phyloP scores from a whole-genome alignment of 2,113 vertebrate genomes.

The Oreocharis arfaki region DNA sequence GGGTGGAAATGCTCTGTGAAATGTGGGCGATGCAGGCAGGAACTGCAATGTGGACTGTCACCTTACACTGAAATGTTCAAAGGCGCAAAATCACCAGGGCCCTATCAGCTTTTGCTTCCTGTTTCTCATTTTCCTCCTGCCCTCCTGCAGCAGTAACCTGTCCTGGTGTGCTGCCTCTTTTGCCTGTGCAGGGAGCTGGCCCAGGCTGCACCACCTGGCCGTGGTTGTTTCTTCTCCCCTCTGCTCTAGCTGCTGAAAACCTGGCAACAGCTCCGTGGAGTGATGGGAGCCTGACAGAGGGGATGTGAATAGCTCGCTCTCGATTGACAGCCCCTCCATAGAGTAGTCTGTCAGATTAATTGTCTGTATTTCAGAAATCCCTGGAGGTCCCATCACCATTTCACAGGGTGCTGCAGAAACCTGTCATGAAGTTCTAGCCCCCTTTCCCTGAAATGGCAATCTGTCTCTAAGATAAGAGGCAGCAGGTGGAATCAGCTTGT shows the following conservation, averaged over 20 bases:
- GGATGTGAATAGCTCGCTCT: background rate
- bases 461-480: background rate
- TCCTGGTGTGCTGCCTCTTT: background rate
- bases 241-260: background rate
- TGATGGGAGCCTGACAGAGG: constrained; percentile 9
- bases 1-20: background rate
- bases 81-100: background rate
- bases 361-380: constrained; percentile 7
- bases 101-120: background rate
- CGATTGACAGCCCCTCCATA: constrained; percentile 1
- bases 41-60: background rate
- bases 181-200: background rate
- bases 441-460: background rate
- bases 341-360: background rate
- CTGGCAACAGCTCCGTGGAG: background rate
- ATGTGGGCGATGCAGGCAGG: background rate
- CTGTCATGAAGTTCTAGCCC: background rate
- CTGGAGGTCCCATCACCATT: constrained; percentile 4
- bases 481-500: background rate
- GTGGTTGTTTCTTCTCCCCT: background rate
- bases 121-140: background rate
- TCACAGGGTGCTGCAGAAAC: background rate
- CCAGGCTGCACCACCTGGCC: background rate
- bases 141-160: background rate
- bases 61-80: background rate